Base-by-base conservation (phyloP, 2,113 vertebrate genomes). In the Rana temporaria region DNA sequence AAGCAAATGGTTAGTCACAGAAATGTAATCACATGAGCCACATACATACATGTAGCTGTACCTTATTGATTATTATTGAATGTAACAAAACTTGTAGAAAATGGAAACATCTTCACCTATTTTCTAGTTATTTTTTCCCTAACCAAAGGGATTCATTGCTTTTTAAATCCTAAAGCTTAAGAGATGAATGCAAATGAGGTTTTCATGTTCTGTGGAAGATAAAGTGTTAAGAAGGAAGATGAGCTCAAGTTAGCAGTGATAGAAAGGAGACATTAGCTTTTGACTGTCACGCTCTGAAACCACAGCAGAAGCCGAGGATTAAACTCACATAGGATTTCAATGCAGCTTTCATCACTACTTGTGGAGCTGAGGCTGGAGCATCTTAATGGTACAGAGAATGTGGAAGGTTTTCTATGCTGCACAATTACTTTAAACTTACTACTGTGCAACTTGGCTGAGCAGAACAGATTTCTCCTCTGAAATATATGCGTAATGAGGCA, bases 231-330 rank as follows among this genome's bases (percentile, higher is more conserved):
- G 38, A 14, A 9, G 24, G 16, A 56, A 74, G 48, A 74, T 74
- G 42, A 74, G 70, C 42, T 66, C 70, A 74, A 75, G 70, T 75
- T 76, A 76, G 72, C 63, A 76, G 81, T 67, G 62, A 74, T 74
- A 75, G 62, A 82, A 75, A 56, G 70, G 64, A 75, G 55, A 75
- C 80, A 82, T 82, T 82, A 82, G 59, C 59, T 32, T 68, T 24
- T 60, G 63, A 82, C 63, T 76, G 81, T 82, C 71, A 82, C 81
- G 63, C 81, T 82, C 55, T 82, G 64, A 72, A 76, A 60, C 63
- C 81, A 75, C 71, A 60, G 81, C 71, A 75, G 32, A 82, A 82
- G 81, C 81, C 64, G 55, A 62, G 81, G 72, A 82, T 82, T 82
- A 76, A 76, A 76, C 65, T 32, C 22, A 55, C 81, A 60, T n/a